phyloP scores from a whole-genome alignment of 1,140 invertebrate species.

The Globodera rostochiensis region DNA sequence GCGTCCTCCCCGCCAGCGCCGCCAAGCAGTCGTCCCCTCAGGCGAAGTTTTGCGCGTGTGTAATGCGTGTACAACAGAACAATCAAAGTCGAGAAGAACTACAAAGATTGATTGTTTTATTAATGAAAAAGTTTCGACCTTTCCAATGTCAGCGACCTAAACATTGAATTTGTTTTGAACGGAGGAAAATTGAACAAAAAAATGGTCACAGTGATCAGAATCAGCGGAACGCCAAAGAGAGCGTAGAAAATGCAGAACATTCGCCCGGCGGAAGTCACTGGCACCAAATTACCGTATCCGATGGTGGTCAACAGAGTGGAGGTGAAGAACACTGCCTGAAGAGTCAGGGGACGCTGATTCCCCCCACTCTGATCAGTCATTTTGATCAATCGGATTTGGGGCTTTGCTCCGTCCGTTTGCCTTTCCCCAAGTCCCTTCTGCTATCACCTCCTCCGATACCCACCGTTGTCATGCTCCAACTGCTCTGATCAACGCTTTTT shows the following conservation, averaged over 20 bases:
- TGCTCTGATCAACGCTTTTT: constrained; percentile 36
- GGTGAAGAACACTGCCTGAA: constrained; percentile 61
- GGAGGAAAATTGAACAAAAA: no score
- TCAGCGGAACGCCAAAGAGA: constrained; percentile 63
- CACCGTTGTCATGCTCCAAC: constrained; percentile 63
- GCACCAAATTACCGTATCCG: constrained; percentile 64
- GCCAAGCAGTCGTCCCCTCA: neutral
- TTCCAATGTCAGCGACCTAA: constrained; percentile 61
- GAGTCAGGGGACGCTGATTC: neutral
- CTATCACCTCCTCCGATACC: no score
- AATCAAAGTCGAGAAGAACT: constrained; percentile 63
- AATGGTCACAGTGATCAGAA: constrained; percentile 56
- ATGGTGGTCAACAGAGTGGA: constrained; percentile 65
- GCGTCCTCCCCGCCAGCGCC: neutral
- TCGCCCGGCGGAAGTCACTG: constrained; percentile 39
- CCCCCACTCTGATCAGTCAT: neutral
- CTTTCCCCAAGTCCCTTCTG: neutral
- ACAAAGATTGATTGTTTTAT: neutral
- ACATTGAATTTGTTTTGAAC: neutral
- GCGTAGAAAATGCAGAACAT: constrained; percentile 64
- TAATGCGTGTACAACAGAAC: constrained; percentile 55
- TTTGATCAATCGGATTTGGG: no score
- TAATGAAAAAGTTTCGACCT: constrained; percentile 19
- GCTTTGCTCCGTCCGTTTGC: neutral
- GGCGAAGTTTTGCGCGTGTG: constrained; percentile 27